Conservation (phyloP, 2,888 invertebrate species). For the Enchytraeus crypticus region DNA sequence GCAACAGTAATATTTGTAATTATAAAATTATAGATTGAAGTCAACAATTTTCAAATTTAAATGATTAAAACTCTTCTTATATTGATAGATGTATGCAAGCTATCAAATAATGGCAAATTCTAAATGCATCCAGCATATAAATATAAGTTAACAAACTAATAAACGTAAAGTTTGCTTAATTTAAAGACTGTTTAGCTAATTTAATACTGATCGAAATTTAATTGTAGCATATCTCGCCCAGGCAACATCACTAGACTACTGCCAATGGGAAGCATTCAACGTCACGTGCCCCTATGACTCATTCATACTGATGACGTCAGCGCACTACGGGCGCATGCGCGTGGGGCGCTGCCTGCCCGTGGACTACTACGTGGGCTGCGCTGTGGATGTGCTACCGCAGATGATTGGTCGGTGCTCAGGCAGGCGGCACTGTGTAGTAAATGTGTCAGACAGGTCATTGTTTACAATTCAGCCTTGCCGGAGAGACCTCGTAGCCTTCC, state of each 20-base stretch:
- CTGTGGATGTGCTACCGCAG: slow-evolving; percentile 7
- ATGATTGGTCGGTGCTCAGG: slow-evolving; percentile 9
- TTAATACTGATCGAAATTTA: too few species aligned
- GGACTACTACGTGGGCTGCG: slow-evolving; percentile 10
- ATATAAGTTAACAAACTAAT: too few species aligned
- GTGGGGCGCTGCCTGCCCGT: slow-evolving; percentile 10
- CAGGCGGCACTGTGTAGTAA: slow-evolving; percentile 4
- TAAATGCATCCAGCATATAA: too few species aligned
- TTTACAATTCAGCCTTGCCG: slow-evolving; percentile 9
- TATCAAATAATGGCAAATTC: background rate
- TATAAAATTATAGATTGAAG: background rate
- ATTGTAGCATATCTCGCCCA: background rate
- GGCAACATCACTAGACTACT: background rate
- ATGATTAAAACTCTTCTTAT: background rate
- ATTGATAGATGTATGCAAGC: background rate
- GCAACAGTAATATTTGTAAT: too few species aligned
- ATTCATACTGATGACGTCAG: slow-evolving; percentile 12
- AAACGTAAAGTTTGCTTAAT: too few species aligned
- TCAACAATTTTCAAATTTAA: background rate
- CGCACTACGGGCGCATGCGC: slow-evolving; percentile 10
- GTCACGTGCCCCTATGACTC: slow-evolving; percentile 1
- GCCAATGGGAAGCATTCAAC: slow-evolving; percentile 11
- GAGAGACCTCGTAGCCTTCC: slow-evolving; percentile 9
- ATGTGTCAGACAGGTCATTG: slow-evolving; percentile 3
- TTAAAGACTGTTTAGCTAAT: too few species aligned